Evolutionary conservation across 2,113 vertebrate species (phyloP).

Genomic region (Vicugna pacos): DNA sequence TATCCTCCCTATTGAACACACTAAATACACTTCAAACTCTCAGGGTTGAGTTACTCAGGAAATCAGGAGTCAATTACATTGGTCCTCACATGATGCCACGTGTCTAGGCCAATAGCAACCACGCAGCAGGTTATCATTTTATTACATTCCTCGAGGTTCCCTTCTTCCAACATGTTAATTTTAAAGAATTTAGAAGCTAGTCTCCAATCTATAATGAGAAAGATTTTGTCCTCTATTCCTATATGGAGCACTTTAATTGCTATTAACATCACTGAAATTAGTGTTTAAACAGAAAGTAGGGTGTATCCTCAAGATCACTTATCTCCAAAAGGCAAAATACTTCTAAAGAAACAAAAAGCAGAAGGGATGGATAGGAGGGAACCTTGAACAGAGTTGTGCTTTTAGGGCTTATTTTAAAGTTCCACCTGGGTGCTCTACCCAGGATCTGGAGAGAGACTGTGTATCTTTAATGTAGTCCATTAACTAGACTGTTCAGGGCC

Average conservation of each 20-base stretch:
- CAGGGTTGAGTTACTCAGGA: background rate
- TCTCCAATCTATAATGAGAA: constrained; percentile 12
- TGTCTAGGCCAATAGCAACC: background rate
- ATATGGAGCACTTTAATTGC: constrained; percentile 58
- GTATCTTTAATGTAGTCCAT: background rate
- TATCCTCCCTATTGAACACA: background rate
- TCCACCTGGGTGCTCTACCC: background rate
- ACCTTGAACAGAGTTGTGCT: background rate
- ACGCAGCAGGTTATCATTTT: background rate
- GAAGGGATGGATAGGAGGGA: background rate
- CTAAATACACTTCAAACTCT: background rate
- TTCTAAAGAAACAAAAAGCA: background rate
- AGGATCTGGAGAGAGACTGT: background rate
- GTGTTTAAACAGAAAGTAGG: background rate
- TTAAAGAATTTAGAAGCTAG: constrained; percentile 15
- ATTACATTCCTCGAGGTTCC: background rate
- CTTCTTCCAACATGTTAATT: background rate
- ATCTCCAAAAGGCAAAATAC: constrained; percentile 2
- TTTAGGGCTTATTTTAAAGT: background rate
- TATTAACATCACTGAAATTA: background rate
- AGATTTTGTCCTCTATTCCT: constrained; percentile 41
- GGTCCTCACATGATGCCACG: accelerated
- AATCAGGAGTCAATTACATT: background rate
- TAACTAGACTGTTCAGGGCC: background rate
- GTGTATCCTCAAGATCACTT: background rate